Conservation (phyloP, 2,888 invertebrate species). For the Agrotis exclamationis region DNA sequence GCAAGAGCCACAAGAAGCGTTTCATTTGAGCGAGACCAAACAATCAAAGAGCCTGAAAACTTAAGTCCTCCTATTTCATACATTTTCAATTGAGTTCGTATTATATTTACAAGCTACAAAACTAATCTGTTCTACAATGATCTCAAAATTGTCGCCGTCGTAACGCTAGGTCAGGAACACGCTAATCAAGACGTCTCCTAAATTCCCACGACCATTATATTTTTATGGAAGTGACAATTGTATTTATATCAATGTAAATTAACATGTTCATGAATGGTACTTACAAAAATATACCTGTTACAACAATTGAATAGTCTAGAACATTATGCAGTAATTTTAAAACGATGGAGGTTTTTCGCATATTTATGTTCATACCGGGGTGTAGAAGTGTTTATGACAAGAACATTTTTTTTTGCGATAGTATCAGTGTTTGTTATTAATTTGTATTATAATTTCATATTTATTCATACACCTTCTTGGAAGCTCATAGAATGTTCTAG, state of each 20-base stretch:
- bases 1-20: too few relatives aligned
- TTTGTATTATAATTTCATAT: slow-evolving; percentile 38
- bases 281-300: slow-evolving; percentile 17
- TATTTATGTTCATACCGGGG: slow-evolving; percentile 42
- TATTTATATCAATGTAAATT: slow-evolving; percentile 50
- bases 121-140: slow-evolving; percentile 12
- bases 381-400: slow-evolving; percentile 34
- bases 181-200: slow-evolving; percentile 37
- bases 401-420: slow-evolving; percentile 51
- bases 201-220: slow-evolving; percentile 63
- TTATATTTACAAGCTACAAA: neutral
- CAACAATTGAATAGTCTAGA: slow-evolving; percentile 31
- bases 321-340: slow-evolving; percentile 42
- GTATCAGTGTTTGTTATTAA: slow-evolving; percentile 20
- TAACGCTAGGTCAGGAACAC: slow-evolving; percentile 20
- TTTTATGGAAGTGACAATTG: slow-evolving; percentile 53
- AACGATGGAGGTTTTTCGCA: slow-evolving; percentile 53
- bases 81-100: neutral
- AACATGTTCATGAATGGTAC: slow-evolving; percentile 43
- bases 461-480: slow-evolving; percentile 39
- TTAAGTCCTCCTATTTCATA: too few relatives aligned
- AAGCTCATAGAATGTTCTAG: slow-evolving; percentile 36
- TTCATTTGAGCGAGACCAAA: too few relatives aligned
- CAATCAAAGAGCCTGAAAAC: too few relatives aligned
- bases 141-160: neutral